Conservation (phyloP, 2,888 invertebrate species). For the Drosophila ustulata region DNA sequence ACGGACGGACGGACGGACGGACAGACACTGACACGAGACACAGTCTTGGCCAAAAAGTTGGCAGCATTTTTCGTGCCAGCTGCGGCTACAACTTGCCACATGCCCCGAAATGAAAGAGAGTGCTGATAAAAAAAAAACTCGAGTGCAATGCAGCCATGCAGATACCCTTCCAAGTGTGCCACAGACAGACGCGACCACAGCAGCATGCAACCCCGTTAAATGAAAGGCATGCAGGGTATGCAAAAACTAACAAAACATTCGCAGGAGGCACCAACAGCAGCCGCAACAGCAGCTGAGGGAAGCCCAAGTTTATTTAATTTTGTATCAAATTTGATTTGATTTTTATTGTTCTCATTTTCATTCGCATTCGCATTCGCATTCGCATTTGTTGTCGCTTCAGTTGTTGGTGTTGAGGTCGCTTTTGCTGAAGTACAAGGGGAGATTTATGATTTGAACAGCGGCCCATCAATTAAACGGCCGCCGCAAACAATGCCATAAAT, state of each 20-base stretch:
- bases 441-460: slow-evolving; percentile 53
- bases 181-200: not conserved
- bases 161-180: not conserved
- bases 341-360: slow-evolving; percentile 41
- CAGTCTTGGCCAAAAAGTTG: slow-evolving; percentile 62
- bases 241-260: slow-evolving; percentile 36
- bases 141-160: not conserved
- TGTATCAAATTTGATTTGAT: slow-evolving; percentile 71
- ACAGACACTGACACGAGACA: slow-evolving; percentile 8
- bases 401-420: slow-evolving; percentile 7
- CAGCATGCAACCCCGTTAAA: not conserved
- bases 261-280: slow-evolving; percentile 38
- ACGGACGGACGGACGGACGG: not conserved
- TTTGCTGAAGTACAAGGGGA: slow-evolving; percentile 17
- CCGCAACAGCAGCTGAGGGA: slow-evolving; percentile 43
- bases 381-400: slow-evolving; percentile 2
- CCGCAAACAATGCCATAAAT: slow-evolving; percentile 30
- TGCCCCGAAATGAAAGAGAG: slow-evolving; percentile 43
- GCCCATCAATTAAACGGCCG: slow-evolving; percentile 54
- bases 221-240: slow-evolving; percentile 26
- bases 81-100: slow-evolving; percentile 75
- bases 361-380: not conserved
- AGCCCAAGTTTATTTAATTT: slow-evolving; percentile 71
- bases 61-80: slow-evolving; percentile 70
- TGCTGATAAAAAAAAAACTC: slow-evolving; percentile 15